phyloP scores from a whole-genome alignment of 1,140 invertebrate species.

The Wiebesia pumilae region DNA sequence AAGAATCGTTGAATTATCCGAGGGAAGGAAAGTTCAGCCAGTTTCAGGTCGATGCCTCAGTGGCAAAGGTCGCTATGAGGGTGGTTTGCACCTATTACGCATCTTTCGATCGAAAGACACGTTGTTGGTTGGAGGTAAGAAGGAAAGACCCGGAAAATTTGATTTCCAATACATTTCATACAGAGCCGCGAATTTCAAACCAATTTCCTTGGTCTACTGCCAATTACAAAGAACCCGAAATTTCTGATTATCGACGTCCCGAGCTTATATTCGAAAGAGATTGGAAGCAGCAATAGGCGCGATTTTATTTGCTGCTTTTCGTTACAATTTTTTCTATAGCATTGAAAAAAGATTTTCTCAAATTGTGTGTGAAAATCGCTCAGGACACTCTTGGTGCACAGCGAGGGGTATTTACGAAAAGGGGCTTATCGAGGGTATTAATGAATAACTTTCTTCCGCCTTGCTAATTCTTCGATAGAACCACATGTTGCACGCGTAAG shows the following conservation, averaged over 20 bases:
- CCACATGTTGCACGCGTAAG: not conserved
- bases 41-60: not conserved
- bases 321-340: not conserved
- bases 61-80: not conserved
- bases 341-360: not conserved
- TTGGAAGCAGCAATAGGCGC: not conserved
- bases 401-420: not conserved
- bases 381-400: not conserved
- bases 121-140: too few species aligned
- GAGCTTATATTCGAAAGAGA: not conserved
- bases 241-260: constrained; percentile 60
- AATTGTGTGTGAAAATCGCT: not conserved
- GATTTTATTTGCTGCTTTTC: too few species aligned
- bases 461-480: not conserved
- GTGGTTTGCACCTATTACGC: not conserved
- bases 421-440: not conserved
- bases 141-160: constrained; percentile 59
- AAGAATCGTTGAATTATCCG: constrained; percentile 1
- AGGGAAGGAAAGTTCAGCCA: not conserved
- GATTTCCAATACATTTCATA: constrained; percentile 72
- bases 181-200: constrained; percentile 67
- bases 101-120: constrained; percentile 19
- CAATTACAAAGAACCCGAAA: constrained; percentile 69
- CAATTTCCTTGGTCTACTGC: constrained; percentile 72
- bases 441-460: not conserved